A percentile compares a stretch with the other conserved stretches of the same genome.
These are phyloP conservation scores for Emydoidea blandingii DNA, from an alignment of 2,797 vertebrate genomes.

Conservation along the genomic window DNA sequence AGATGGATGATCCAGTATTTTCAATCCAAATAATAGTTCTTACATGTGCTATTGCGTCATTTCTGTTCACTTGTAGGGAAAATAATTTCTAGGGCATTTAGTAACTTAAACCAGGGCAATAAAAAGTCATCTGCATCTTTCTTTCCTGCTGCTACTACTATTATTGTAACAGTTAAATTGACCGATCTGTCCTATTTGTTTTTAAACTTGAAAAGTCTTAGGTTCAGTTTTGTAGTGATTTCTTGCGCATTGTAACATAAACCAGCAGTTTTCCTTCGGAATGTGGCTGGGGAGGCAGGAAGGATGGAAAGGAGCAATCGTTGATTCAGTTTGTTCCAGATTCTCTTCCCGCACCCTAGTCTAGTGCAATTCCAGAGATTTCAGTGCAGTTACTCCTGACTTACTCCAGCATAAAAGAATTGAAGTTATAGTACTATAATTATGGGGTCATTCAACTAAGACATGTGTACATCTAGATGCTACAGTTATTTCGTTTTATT, in stretches of 20 bases:
- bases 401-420: background rate
- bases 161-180: background rate
- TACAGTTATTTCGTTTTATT: background rate
- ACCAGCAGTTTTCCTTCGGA: background rate
- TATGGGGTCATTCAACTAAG: background rate
- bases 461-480: background rate
- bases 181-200: background rate
- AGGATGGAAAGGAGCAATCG: background rate
- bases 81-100: background rate
- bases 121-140: background rate
- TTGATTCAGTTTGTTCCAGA: background rate
- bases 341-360: background rate
- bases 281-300: background rate
- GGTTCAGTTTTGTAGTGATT: background rate
- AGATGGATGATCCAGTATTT: background rate
- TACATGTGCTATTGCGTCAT: background rate
- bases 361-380: background rate
- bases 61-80: background rate
- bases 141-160: background rate
- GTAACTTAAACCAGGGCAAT: background rate
- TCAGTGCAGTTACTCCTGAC: background rate
- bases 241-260: background rate
- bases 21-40: background rate
- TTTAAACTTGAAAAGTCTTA: background rate
- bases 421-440: background rate